phyloP scores from a whole-genome alignment of 1,140 invertebrate species.

The Drosophila malerkotliana region DNA sequence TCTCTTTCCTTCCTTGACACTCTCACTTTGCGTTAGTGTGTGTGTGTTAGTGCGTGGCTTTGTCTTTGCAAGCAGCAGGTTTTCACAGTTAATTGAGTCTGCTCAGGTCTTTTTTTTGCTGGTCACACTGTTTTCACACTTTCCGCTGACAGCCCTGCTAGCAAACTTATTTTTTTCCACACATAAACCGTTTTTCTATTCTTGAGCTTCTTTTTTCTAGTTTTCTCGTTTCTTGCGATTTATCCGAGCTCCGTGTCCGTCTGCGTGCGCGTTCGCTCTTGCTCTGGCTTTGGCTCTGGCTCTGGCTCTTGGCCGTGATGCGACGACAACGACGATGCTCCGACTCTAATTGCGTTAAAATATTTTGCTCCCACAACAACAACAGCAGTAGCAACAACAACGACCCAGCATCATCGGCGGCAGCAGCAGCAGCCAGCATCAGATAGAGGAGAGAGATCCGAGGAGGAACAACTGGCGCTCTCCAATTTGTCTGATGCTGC shows the following conservation, averaged over 20 bases:
- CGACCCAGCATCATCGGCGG: slow-evolving; percentile 19
- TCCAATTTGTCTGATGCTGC: slow-evolving; percentile 73
- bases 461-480: slow-evolving; percentile 47
- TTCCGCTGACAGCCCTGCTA: slow-evolving; percentile 8
- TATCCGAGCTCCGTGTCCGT: slow-evolving; percentile 73
- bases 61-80: slow-evolving; percentile 38
- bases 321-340: slow-evolving; percentile 45
- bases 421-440: slow-evolving; percentile 16
- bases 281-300: slow-evolving; percentile 72
- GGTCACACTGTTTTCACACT: slow-evolving; percentile 44
- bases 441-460: slow-evolving; percentile 22
- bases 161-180: slow-evolving; percentile 36
- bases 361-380: slow-evolving; percentile 77
- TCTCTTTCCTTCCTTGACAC: slow-evolving; percentile 23
- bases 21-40: slow-evolving; percentile 22
- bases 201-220: slow-evolving; percentile 25
- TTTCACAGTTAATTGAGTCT: slow-evolving; percentile 73
- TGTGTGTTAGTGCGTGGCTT: slow-evolving; percentile 29
- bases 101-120: slow-evolving; percentile 29
- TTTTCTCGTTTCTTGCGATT: slow-evolving; percentile 39
- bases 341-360: slow-evolving; percentile 80
- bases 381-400: slow-evolving; percentile 59
- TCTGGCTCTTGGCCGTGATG: slow-evolving; percentile 31
- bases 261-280: slow-evolving; percentile 77
- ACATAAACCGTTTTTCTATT: slow-evolving; percentile 37